phyloP scores from a whole-genome alignment of 2,797 vertebrate species.

The Chelon auratus region DNA sequence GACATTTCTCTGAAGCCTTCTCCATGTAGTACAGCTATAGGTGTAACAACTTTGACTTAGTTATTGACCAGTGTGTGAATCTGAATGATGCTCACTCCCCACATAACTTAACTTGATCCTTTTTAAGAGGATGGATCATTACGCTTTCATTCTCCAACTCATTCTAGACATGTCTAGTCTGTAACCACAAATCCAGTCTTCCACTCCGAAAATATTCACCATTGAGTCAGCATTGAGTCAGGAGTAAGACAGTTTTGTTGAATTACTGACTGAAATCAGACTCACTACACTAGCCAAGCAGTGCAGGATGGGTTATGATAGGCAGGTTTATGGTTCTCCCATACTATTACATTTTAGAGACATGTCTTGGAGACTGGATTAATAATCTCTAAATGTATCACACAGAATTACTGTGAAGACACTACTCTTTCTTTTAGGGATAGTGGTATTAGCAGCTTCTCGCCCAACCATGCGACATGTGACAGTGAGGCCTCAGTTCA shows the following conservation, averaged over 20 bases:
- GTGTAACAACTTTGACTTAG: too few species aligned
- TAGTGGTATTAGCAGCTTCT: neutral
- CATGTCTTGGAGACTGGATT: neutral
- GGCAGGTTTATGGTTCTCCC: neutral
- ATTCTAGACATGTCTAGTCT: neutral
- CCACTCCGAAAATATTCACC: neutral
- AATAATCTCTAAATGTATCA: neutral
- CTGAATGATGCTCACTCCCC: too few species aligned
- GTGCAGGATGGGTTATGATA: too few species aligned
- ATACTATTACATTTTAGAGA: neutral
- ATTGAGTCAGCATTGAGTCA: neutral
- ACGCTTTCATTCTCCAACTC: too few species aligned
- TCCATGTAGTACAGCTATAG: too few species aligned
- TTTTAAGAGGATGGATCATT: too few species aligned
- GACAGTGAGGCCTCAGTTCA: conserved; percentile 10
- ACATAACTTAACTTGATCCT: too few species aligned
- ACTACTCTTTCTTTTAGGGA: neutral
- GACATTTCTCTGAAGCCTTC: too few species aligned
- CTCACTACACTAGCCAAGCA: neutral
- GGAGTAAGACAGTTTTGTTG: neutral
- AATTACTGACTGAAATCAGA: neutral
- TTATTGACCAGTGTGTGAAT: too few species aligned
- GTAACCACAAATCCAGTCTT: too few species aligned
- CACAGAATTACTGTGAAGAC: neutral
- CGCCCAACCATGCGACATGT: conserved; percentile 1